Evolutionary conservation across 2,888 invertebrate species (phyloP).

Genomic region (Diaprepes abbreviatus): DNA sequence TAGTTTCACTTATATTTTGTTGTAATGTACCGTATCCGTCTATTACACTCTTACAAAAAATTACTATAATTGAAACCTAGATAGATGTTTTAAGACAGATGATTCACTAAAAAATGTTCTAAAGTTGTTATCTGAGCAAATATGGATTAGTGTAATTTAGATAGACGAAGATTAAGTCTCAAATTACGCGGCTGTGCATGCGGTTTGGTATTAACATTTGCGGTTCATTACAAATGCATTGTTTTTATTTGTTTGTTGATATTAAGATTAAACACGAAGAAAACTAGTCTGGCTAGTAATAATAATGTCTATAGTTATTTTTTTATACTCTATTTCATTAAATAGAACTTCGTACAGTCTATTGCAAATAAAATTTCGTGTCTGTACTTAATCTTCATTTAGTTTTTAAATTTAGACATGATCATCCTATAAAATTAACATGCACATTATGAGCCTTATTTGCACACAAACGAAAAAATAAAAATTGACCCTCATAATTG

Average conservation of each 20-base stretch:
- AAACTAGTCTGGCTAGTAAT: too few relatives aligned
- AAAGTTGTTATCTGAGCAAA: slow-evolving; percentile 42
- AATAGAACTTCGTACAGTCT: too few relatives aligned
- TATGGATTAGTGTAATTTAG: slow-evolving; percentile 39
- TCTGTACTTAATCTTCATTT: too few relatives aligned
- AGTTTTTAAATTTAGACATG: too few relatives aligned
- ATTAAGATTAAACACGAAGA: neutral
- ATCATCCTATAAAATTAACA: too few relatives aligned
- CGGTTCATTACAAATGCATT: neutral
- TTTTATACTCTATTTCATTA: too few relatives aligned
- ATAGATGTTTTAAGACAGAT: neutral
- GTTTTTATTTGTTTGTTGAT: neutral
- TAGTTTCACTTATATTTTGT: neutral
- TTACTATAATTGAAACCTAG: neutral
- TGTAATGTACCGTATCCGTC: neutral
- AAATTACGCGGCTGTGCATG: slow-evolving; percentile 22
- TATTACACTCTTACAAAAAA: neutral
- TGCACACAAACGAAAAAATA: too few relatives aligned
- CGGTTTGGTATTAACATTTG: slow-evolving; percentile 6
- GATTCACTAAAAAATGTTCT: slow-evolving; percentile 23
- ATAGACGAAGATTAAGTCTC: slow-evolving; percentile 29
- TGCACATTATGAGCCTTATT: too few relatives aligned
- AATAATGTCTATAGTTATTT: too few relatives aligned
- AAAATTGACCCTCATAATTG: too few relatives aligned
- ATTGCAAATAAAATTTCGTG: too few relatives aligned